These are phyloP conservation scores for Drosophila arizonae DNA, from an alignment of 1,140 invertebrate species.

Conservation along the genomic window DNA sequence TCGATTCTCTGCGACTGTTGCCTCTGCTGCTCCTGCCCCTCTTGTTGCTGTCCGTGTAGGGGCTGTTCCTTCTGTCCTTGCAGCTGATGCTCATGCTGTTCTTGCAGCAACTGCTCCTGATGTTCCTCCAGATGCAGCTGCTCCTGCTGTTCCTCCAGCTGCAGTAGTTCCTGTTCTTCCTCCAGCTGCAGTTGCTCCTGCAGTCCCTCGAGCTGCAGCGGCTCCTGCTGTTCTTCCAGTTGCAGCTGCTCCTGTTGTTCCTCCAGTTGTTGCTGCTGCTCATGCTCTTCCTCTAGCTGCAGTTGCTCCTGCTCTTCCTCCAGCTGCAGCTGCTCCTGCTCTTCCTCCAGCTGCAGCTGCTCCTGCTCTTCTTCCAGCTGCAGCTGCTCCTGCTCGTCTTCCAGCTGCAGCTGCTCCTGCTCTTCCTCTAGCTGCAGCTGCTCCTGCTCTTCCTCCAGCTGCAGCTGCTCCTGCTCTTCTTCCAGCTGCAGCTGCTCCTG, in stretches of 20 bases:
- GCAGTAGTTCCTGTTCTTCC: constrained; percentile 10
- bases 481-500: neutral
- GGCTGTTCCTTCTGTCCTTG: constrained; percentile 19
- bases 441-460: neutral
- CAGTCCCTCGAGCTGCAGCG: neutral
- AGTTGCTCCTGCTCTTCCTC: constrained; percentile 10
- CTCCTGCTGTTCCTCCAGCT: neutral
- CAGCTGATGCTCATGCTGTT: neutral
- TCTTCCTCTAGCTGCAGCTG: neutral
- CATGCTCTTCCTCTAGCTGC: neutral
- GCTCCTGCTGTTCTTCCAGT: neutral
- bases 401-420: no score
- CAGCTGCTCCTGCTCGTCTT: neutral
- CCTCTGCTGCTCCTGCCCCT: constrained; percentile 3
- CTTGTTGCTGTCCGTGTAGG: no score
- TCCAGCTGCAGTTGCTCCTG: constrained; percentile 4
- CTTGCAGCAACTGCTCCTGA: neutral
- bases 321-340: neutral
- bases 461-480: neutral
- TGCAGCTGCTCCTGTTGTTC: neutral
- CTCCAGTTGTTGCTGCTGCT: neutral
- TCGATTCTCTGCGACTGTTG: neutral
- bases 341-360: no score
- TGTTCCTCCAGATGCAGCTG: neutral
- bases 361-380: neutral